These are phyloP conservation scores for Adelges cooleyi DNA, from an alignment of 1,140 invertebrate species.

Conservation along the genomic window DNA sequence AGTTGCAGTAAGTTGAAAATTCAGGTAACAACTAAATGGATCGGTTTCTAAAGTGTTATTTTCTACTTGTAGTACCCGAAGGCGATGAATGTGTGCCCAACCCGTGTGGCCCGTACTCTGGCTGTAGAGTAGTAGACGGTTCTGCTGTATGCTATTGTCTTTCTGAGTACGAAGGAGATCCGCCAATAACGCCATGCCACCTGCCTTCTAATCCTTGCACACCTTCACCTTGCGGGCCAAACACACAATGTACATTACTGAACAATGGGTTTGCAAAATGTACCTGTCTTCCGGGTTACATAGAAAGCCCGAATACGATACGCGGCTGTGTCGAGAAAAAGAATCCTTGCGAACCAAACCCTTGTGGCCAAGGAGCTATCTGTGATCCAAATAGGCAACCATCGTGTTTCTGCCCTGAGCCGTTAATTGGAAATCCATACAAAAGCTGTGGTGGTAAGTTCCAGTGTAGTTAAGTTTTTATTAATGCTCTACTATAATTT, in stretches of 20 bases:
- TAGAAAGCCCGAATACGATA: conserved; percentile 77
- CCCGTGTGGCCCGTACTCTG: conserved; percentile 69
- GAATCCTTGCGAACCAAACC: conserved; percentile 69
- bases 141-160: conserved; percentile 70
- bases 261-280: conserved; percentile 77
- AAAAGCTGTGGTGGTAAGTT: conserved; percentile 49
- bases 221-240: conserved; percentile 74
- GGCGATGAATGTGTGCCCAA: conserved; percentile 72
- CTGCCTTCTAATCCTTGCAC: conserved; percentile 64
- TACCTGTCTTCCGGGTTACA: conserved; percentile 66
- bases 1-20: conserved; percentile 67
- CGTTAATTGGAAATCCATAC: conserved; percentile 65
- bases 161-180: conserved; percentile 76
- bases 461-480: neutral
- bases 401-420: conserved; percentile 67
- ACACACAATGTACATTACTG: conserved; percentile 69
- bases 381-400: conserved; percentile 64
- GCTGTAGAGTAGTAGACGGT: conserved; percentile 57
- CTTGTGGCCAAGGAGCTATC: conserved; percentile 62
- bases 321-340: conserved; percentile 63
- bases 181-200: conserved; percentile 53
- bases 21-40: neutral
- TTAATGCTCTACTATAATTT: neutral
- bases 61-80: conserved; percentile 60
- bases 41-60: neutral